A percentile compares a stretch with the other conserved stretches of the same genome.
Conservation (phyloP, 2,797 vertebrate genomes). For the Ptychadena robeensis region DNA sequence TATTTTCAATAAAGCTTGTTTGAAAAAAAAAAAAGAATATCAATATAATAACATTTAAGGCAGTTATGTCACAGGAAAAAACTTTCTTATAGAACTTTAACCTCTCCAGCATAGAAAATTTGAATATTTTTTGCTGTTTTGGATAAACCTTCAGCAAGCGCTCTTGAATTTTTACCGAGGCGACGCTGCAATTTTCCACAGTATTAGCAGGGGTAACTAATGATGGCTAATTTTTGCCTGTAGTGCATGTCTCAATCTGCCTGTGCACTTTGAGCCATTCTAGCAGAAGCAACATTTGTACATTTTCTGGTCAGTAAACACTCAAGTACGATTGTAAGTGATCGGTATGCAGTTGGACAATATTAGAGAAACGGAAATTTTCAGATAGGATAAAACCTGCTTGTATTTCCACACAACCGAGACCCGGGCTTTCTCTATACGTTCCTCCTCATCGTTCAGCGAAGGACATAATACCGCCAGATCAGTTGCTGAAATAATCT, state of each 20-base stretch:
- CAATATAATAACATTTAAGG: not conserved
- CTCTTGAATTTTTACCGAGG: slow-evolving; percentile 78
- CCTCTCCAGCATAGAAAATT: slow-evolving; percentile 63
- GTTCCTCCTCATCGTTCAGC: slow-evolving; percentile 9
- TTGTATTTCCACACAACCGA: slow-evolving; percentile 63
- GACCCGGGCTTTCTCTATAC: slow-evolving; percentile 9
- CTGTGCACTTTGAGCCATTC: slow-evolving; percentile 74
- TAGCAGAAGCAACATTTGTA: slow-evolving; percentile 76
- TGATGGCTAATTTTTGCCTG: slow-evolving; percentile 81
- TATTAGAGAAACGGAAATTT: slow-evolving; percentile 71
- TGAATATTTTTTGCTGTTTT: slow-evolving; percentile 67
- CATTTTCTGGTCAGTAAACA: slow-evolving; percentile 87
- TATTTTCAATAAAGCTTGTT: too few relatives aligned
- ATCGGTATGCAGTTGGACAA: slow-evolving; percentile 77
- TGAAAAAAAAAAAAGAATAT: too few relatives aligned
- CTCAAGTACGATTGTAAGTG: slow-evolving; percentile 79
- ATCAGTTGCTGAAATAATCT: slow-evolving; percentile 31
- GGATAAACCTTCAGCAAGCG: slow-evolving; percentile 76
- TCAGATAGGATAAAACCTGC: slow-evolving; percentile 65
- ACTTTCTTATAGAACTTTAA: too few relatives aligned
- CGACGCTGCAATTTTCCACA: slow-evolving; percentile 81
- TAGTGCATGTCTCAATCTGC: slow-evolving; percentile 80
- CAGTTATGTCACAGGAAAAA: not conserved
- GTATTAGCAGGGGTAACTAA: slow-evolving; percentile 81
- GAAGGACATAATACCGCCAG: slow-evolving; percentile 10